A percentile compares a stretch with the other conserved stretches of the same genome.
Conservation (phyloP, 2,888 invertebrate species). For the Tridacna crocea region DNA sequence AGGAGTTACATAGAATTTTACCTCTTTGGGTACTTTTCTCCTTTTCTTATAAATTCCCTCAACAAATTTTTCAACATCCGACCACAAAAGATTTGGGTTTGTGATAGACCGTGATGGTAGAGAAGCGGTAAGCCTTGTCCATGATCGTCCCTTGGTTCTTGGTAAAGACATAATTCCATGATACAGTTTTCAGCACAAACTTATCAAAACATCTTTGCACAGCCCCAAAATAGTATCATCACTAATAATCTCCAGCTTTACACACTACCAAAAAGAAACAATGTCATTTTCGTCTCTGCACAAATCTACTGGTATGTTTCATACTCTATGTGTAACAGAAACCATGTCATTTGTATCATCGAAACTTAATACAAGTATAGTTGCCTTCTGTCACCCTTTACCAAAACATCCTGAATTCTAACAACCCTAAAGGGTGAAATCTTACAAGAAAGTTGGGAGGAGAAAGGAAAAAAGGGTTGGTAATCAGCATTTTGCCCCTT, state of each 20-base stretch:
- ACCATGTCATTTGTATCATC: no score
- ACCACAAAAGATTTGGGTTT: conserved; percentile 6
- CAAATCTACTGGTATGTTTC: no score
- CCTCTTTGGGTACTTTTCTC: conserved; percentile 43
- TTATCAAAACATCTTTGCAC: no score
- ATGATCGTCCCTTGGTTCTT: conserved; percentile 34
- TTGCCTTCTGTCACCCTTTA: no score
- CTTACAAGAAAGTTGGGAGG: no score
- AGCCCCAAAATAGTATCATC: neutral
- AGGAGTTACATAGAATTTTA: conserved; percentile 10
- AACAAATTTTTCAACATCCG: conserved; percentile 39
- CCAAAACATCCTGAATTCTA: no score
- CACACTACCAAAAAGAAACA: no score
- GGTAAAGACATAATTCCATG: conserved; percentile 40
- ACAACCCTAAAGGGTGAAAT: no score
- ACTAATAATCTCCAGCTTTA: neutral
- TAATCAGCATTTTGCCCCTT: neutral
- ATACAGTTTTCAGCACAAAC: neutral
- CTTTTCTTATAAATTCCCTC: conserved; percentile 50
- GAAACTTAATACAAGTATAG: no score
- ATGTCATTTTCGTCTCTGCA: no score
- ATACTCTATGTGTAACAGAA: no score
- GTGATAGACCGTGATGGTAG: conserved; percentile 20
- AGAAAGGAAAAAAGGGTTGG: neutral
- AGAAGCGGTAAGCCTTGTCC: conserved; percentile 38